Base-by-base conservation (phyloP, 92 coral and sea anemone genomes). In the Isaurus tuberculatus region DNA sequence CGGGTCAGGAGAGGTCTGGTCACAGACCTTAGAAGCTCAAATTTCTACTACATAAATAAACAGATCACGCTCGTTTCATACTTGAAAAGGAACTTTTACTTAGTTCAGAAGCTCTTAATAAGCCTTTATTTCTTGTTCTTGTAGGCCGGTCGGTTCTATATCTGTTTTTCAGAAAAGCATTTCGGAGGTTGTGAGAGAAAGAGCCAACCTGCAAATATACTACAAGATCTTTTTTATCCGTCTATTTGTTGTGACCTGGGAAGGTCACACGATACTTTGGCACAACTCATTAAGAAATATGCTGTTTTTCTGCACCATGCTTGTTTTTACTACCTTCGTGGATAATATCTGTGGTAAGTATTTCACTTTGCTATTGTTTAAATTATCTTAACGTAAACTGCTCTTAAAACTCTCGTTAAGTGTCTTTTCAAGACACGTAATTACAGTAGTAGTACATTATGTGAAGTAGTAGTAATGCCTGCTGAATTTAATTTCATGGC, bases 1-100 rank as follows among this genome's bases (percentile, higher is more conserved):
- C 19, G 78, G 43, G 53, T 72, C 78, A 72, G 78, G 78, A 72
- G 78, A 72, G 78, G 33, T 1, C 34, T 43, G 58, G 23, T 60
- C 61, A 22, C 36, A 44, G 78, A 72, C 33, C 0, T 14, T 28
- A 26, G 31, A 14, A 44, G 78, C 78, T 72, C 78, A 27, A 44
- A 25, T 72, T 72, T 72, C 78, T 8, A 23, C 2, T 72, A 42
- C 57, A 69, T 19, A 55, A 15, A n/a, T 63, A 63, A 72, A 44
- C 78, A 42, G 14, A 72, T 44, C 78, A 44, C 58, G 78, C 78
- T 17, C 74, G 27, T 34, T 37, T 34, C 5, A 27, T 33, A 17
- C 36, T 9, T 70, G n/a, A 19, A 19, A 25, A 19, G 63, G n/a
- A 4, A 19, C 22, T 17, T 55, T 5, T 19, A n/a, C 23, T n/a